Evolutionary conservation across 30 jellyfish, hydroid and myxozoan genomes (phyloP), one percentile per base, ranked within the genome.

Genomic region (Cassiopea andromeda): DNA sequence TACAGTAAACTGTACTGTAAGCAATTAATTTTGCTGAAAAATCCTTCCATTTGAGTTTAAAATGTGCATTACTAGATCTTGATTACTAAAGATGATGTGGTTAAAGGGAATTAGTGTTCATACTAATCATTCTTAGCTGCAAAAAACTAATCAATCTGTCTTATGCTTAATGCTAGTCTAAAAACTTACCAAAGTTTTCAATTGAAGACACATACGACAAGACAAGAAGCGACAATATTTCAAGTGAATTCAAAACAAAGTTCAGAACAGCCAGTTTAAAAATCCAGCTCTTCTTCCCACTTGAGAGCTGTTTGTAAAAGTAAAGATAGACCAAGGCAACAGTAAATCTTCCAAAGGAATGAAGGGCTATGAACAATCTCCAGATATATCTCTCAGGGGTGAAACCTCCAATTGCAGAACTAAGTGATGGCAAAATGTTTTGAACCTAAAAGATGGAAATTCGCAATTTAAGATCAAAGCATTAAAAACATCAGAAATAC

Each of bases 401-500:
- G 61, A 50, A 89, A 54, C 61, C 90, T 78, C 97, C 94, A 82
- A 93, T 92, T 7, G 98, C 97, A 16, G 98, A 94, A 82, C 98
- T 93, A 18, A 93, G 84, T 14, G 98, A 93, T 45, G 98, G 98
- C 47, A 93, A 61, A 69, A 87, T 87, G 85, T 93, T 93, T 50
- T 84, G 87, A 8, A 93, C 98, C 98, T 93, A 67, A 17, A 77
- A 64, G 46, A 68, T 57, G 19, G 60, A 58, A 60, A 50, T 5
- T 27, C 38, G 0, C 8, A 54, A 54, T 6, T 10, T 3, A 10
- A 54, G 10, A 54, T 54, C 64, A 54, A 54, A 54, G 12, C 0
- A 54, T 6, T 10, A 54, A 3, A 54, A 27, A 27, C 38, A 27
- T 27, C 38, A 27, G 38, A 27, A 27, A 27, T 27, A 27, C 38